Evolutionary conservation across 2,888 invertebrate genomes (phyloP), one percentile per base, ranked within the genome.

Genomic region (Leptinotarsa tumamoca): DNA sequence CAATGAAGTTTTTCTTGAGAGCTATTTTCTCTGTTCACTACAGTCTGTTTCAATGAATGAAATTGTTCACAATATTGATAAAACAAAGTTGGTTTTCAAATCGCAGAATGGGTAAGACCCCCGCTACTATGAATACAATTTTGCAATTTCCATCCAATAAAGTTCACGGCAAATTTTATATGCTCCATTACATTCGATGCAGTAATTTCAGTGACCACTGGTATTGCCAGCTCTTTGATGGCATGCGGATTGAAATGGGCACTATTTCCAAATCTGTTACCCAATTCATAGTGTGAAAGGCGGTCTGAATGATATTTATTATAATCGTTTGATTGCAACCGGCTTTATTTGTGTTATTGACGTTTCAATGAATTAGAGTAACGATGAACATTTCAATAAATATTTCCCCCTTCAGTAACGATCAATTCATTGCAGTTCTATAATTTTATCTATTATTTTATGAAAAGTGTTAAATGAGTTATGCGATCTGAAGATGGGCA

Each of bases 261-360:
- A 61, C 61, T 61, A 61, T 61, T 27, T 27, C 61, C 18, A 14
- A 61, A 27, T 61, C 61, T 61, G 61, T 61, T 61, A 61, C 27
- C 61, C 61, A 27, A 27, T 61, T 61, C 27, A 61, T 27, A 23
- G 21, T 21, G 61, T 23, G 5, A 27, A 61, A 4, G 3, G 61
- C 61, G 15, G 61, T 61, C 61, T 61, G 17, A 61, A 61, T 61
- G 14, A 21, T 27, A 27, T 61, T 61, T 4, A 61, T 61, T 61
- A 3, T 61, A 61, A 23, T 4, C 61, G 61, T 23, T 15, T 14
- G 61, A 27, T 4, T 61, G 21, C 13, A 15, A 43, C 17, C 61
- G 15, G 27, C 4, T 61, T 61, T 61, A 27, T 61, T 61, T 61
- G 17, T 61, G 61, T 15, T 21, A 61, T 23, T 61, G 61, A 21